A percentile compares a stretch with the other conserved stretches of the same genome.
These are phyloP conservation scores for Torymus tubicola DNA, from an alignment of 2,888 invertebrate species.

Conservation along the genomic window DNA sequence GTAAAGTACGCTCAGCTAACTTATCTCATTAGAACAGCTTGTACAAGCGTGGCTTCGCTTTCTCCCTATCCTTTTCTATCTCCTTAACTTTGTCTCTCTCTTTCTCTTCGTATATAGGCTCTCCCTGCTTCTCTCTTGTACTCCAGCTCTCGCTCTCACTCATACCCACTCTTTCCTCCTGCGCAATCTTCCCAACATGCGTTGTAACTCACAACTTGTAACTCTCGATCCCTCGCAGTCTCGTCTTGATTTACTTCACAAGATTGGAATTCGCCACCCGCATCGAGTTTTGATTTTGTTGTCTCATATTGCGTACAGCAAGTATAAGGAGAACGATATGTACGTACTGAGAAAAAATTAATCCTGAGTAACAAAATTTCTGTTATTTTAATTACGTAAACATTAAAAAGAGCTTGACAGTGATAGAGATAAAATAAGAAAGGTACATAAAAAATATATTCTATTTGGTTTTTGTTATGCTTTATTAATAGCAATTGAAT, in stretches of 20 bases:
- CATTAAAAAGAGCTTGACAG: no score
- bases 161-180: constrained; percentile 35
- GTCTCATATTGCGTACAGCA: constrained; percentile 36
- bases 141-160: constrained; percentile 31
- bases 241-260: constrained; percentile 53
- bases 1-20: constrained; percentile 70
- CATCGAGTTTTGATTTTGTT: constrained; percentile 44
- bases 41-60: constrained; percentile 56
- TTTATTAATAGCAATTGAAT: no score
- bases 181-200: constrained; percentile 38
- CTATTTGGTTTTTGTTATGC: no score
- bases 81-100: constrained; percentile 35
- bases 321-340: neutral
- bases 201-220: constrained; percentile 47
- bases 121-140: neutral
- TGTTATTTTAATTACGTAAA: no score
- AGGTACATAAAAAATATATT: no score
- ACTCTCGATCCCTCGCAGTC: constrained; percentile 15
- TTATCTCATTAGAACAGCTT: constrained; percentile 73
- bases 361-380: no score
- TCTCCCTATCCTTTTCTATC: constrained; percentile 44
- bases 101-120: constrained; percentile 3
- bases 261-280: constrained; percentile 46
- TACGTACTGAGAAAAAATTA: no score
- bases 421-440: no score